These are phyloP conservation scores for Amphilophus citrinellus DNA, from an alignment of 2,113 vertebrate genomes.

Conservation along the genomic window DNA sequence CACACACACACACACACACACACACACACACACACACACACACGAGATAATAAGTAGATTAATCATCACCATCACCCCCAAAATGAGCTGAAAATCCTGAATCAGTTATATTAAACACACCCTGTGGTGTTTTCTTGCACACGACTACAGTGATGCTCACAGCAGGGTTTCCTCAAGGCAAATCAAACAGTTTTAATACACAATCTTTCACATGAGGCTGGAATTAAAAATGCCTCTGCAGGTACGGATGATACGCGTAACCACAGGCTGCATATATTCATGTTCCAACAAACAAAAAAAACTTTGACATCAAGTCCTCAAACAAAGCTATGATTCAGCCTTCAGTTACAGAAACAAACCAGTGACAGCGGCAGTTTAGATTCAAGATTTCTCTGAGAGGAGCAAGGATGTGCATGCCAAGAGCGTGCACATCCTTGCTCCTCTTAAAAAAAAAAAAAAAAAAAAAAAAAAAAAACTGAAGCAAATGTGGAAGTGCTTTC, in stretches of 20 bases:
- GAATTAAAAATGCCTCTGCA: not conserved
- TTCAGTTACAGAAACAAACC: not conserved
- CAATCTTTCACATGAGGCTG: not conserved
- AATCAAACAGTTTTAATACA: not conserved
- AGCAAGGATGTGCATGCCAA: not conserved
- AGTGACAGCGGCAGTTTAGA: not conserved
- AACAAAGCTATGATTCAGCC: not conserved
- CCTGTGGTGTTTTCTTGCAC: not conserved
- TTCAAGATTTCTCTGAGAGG: rapidly evolving
- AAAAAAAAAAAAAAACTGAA: not conserved
- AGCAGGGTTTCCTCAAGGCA: not conserved
- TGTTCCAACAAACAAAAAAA: not conserved
- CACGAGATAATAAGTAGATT: not conserved
- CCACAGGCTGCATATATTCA: not conserved
- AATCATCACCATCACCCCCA: not conserved
- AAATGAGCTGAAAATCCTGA: not conserved
- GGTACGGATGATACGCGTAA: not conserved
- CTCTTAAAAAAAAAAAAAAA: not conserved
- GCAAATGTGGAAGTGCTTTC: not conserved
- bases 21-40: not conserved
- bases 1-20: not conserved
- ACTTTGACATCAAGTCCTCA: not conserved
- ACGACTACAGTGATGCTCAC: not conserved
- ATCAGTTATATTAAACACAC: not conserved
- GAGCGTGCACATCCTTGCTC: too few relatives aligned